A percentile compares a stretch with the other conserved stretches of the same genome.
phyloP scores from a whole-genome alignment of 2,888 invertebrate species.

The Himalopsyche anomala region DNA sequence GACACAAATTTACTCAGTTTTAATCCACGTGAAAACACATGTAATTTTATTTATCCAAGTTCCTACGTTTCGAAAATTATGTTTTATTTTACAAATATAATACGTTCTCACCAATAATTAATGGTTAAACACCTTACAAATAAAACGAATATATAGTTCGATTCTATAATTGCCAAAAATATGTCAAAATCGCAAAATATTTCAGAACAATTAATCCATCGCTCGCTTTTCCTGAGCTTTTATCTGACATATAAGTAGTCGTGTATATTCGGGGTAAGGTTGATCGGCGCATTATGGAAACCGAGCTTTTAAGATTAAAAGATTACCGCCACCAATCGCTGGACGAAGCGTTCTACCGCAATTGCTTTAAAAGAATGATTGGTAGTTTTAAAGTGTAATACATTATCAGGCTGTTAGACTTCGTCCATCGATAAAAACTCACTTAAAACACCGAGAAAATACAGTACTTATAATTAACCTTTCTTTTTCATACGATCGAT shows the following conservation, averaged over 20 bases:
- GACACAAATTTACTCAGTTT: too few species aligned
- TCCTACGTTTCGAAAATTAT: too few species aligned
- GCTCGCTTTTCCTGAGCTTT: background rate
- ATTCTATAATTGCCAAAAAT: too few species aligned
- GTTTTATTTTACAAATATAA: too few species aligned
- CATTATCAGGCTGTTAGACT: background rate
- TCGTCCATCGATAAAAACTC: background rate
- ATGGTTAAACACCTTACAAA: too few species aligned
- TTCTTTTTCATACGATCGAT: background rate
- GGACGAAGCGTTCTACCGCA: conserved; percentile 6
- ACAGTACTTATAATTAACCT: background rate
- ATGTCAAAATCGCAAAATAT: too few species aligned
- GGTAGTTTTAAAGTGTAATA: background rate
- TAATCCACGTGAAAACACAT: too few species aligned
- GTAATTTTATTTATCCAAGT: too few species aligned
- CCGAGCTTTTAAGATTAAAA: conserved; percentile 27
- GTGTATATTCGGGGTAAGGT: conserved; percentile 1
- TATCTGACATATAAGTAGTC: background rate
- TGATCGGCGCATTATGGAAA: conserved; percentile 32
- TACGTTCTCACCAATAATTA: too few species aligned
- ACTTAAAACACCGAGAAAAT: background rate
- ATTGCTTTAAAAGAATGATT: conserved; percentile 30
- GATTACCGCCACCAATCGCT: conserved; percentile 11
- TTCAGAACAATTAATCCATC: conserved; percentile 10
- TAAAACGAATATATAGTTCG: too few species aligned